Conservation (phyloP, 2,113 vertebrate species). For the Deroptyus accipitrinus region DNA sequence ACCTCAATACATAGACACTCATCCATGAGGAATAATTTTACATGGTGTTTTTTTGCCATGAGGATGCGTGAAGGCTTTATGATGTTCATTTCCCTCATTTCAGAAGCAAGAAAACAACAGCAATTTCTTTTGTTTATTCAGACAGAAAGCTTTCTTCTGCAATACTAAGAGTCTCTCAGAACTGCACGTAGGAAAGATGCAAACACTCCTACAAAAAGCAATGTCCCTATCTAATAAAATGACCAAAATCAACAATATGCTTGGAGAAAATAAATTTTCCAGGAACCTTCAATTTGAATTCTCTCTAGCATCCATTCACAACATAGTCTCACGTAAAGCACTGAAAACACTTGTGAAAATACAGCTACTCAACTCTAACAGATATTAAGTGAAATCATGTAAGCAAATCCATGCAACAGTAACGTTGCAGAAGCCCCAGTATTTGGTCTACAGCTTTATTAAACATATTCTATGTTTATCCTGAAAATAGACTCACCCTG, state of each 20-base stretch:
- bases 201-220: background rate
- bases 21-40: background rate
- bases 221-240: background rate
- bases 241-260: background rate
- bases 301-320: background rate
- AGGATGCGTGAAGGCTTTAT: background rate
- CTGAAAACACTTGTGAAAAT: background rate
- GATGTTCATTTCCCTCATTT: background rate
- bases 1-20: background rate
- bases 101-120: background rate
- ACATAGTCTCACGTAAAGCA: background rate
- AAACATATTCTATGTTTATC: conserved; percentile 6
- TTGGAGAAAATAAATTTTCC: background rate
- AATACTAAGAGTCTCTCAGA: background rate
- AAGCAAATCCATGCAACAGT: background rate
- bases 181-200: background rate
- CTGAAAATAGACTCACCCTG: background rate
- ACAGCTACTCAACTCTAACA: background rate
- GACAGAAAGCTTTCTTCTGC: background rate
- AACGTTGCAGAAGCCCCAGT: background rate
- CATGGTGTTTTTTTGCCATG: background rate
- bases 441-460: background rate
- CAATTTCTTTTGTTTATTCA: background rate
- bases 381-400: background rate
- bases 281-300: background rate